These are phyloP conservation scores for Meteorus cinctellus DNA, from an alignment of 2,888 invertebrate genomes.

Conservation along the genomic window DNA sequence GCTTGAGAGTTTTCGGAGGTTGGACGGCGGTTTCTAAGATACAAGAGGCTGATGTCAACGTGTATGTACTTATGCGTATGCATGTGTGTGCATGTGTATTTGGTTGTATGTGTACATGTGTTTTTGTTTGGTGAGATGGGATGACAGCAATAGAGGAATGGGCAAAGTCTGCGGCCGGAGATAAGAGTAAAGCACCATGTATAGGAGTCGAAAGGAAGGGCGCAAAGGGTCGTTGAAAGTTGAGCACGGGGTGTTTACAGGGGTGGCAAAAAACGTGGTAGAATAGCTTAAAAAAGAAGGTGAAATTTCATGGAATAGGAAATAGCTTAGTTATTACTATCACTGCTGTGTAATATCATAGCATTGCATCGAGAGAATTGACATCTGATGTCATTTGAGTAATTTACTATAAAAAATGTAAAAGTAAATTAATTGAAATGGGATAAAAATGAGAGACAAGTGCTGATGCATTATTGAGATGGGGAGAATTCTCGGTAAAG, in stretches of 20 bases:
- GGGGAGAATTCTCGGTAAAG: conserved; percentile 22
- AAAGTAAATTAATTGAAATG: conserved; percentile 36
- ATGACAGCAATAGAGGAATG: conserved; percentile 53
- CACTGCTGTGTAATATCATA: conserved; percentile 70
- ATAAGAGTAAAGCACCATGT: conserved; percentile 62
- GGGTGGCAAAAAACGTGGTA: conserved; percentile 39
- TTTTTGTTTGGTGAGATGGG: conserved; percentile 63
- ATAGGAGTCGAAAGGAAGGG: conserved; percentile 41
- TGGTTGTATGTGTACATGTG: background rate
- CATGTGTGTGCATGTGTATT: background rate
- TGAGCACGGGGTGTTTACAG: conserved; percentile 49
- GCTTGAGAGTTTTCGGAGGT: conserved; percentile 53
- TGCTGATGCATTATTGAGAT: conserved; percentile 24
- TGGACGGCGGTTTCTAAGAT: conserved; percentile 62
- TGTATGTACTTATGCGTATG: background rate
- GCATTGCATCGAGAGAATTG: conserved; percentile 59
- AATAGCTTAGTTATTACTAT: conserved; percentile 63
- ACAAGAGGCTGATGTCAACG: conserved; percentile 59
- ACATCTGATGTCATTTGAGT: too few species aligned
- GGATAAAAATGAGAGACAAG: conserved; percentile 52
- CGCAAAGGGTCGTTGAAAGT: conserved; percentile 39
- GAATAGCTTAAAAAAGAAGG: conserved; percentile 39
- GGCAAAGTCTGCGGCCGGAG: conserved; percentile 68
- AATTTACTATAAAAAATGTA: background rate
- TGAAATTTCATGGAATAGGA: conserved; percentile 59